phyloP scores from a whole-genome alignment of 64 coral and sea anemone genomes.

The Exaiptasia diaphana region DNA sequence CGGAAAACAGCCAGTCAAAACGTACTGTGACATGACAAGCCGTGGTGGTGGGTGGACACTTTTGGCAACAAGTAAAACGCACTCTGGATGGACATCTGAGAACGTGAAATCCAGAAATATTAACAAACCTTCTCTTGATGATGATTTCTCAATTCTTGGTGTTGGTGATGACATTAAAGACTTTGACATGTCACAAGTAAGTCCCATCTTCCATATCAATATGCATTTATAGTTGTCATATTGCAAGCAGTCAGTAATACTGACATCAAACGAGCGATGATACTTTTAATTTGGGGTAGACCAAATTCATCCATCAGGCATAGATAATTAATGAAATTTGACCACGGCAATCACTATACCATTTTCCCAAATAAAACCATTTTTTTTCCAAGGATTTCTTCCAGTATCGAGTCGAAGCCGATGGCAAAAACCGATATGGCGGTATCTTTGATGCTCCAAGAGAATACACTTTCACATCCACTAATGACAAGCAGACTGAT shows the following conservation, averaged over 20 bases:
- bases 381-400: slow-evolving; percentile 33
- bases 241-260: no score
- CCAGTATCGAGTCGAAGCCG: slow-evolving; percentile 77
- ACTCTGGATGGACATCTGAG: slow-evolving; percentile 45
- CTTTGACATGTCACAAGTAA: slow-evolving; percentile 59
- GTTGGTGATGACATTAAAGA: slow-evolving; percentile 68
- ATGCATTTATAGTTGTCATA: no score
- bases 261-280: no score
- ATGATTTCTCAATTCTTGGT: slow-evolving; percentile 68
- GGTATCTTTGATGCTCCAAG: slow-evolving; percentile 73
- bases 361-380: no score
- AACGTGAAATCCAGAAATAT: slow-evolving; percentile 58
- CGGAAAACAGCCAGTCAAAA: slow-evolving; percentile 51
- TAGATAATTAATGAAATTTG: no score
- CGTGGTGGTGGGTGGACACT: slow-evolving; percentile 68
- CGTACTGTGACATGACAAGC: slow-evolving; percentile 62
- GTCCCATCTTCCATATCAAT: neutral
- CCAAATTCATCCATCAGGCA: no score
- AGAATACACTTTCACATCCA: slow-evolving; percentile 55
- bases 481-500: slow-evolving; percentile 46
- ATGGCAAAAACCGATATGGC: slow-evolving; percentile 53
- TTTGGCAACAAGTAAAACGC: slow-evolving; percentile 50
- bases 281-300: no score
- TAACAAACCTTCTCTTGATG: slow-evolving; percentile 32
- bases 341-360: no score